Conservation (phyloP, 2,888 invertebrate genomes). For the Tetranychus truncatus region DNA sequence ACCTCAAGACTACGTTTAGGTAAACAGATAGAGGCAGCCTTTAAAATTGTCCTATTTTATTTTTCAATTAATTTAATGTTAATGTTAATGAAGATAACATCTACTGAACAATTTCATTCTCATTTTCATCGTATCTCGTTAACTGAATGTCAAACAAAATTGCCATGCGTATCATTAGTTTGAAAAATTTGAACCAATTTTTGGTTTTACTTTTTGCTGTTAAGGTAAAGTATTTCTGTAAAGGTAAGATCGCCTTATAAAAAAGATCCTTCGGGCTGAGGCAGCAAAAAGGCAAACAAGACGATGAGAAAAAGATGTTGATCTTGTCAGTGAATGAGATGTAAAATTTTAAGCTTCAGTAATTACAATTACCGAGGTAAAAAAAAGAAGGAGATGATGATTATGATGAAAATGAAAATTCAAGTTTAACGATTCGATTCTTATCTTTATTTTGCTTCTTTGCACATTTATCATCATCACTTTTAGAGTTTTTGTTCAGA, state of each 20-base stretch:
- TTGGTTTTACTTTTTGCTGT: background rate
- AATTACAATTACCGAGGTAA: background rate
- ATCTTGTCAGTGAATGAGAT: too few species aligned
- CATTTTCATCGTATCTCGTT: too few species aligned
- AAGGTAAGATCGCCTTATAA: background rate
- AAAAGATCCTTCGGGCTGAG: too few species aligned
- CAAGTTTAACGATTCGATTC: background rate
- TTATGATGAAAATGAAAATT: background rate
- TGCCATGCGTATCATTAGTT: background rate
- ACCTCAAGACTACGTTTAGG: too few species aligned
- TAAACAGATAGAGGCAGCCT: too few species aligned
- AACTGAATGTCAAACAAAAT: too few species aligned
- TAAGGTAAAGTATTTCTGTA: background rate
- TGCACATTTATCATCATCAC: background rate
- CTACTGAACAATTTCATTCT: too few species aligned
- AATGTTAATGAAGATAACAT: too few species aligned
- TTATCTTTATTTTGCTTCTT: background rate
- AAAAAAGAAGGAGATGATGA: background rate
- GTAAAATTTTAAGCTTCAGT: background rate
- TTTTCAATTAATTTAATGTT: too few species aligned
- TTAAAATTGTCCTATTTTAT: too few species aligned
- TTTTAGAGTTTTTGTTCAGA: constrained; percentile 8
- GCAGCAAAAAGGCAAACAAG: background rate
- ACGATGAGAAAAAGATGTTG: background rate
- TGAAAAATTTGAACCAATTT: background rate